Conservation (phyloP, 2,113 vertebrate genomes). For the Tapirus terrestris region DNA sequence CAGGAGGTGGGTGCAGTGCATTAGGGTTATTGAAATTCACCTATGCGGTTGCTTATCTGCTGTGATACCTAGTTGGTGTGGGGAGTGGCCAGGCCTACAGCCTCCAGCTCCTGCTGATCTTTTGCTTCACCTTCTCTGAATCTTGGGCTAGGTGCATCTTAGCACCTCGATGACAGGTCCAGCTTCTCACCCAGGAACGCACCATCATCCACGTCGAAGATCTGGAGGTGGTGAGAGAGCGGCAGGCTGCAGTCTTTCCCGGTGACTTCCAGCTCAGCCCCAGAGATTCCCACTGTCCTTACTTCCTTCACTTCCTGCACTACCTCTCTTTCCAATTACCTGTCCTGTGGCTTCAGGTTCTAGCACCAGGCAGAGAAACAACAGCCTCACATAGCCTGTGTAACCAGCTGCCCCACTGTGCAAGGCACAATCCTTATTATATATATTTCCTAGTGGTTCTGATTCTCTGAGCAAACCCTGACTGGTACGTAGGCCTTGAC, state of each 20-base stretch:
- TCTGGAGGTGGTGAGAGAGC: background rate
- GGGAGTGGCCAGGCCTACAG: background rate
- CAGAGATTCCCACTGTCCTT: background rate
- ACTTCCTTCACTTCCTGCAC: background rate
- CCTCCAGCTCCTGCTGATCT: background rate
- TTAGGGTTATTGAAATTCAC: background rate
- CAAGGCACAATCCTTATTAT: background rate
- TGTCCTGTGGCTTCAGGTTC: background rate
- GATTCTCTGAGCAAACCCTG: background rate
- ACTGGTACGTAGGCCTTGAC: background rate
- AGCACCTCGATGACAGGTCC: background rate
- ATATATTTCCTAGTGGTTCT: background rate
- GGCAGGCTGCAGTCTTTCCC: background rate
- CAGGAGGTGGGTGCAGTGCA: background rate
- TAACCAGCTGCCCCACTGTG: background rate
- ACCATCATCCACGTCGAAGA: background rate
- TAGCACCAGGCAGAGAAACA: background rate
- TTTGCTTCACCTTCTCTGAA: background rate
- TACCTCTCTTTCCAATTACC: background rate
- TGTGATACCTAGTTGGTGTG: background rate
- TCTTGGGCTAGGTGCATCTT: background rate
- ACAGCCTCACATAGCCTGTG: no score
- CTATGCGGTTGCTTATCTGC: background rate
- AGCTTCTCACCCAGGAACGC: background rate
- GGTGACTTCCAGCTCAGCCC: background rate